Base-by-base conservation (phyloP, 2,113 vertebrate genomes). In the Macrotis lagotis region DNA sequence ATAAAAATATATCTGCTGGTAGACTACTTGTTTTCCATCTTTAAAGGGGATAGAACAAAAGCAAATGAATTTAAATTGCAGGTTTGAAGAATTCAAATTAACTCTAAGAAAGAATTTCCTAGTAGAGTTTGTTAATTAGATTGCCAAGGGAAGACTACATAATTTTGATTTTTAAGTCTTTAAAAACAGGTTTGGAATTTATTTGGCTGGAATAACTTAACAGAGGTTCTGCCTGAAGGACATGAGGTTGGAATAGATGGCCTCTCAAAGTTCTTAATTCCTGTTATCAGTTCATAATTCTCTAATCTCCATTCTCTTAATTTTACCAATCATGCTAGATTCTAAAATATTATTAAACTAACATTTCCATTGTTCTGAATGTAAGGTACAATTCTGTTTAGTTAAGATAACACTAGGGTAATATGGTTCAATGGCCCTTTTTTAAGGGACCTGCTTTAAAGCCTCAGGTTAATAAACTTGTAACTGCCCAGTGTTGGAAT, bases 111-210 rank as follows among this genome's bases (percentile, higher is more conserved):
- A 90, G 51, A 26, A 25, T 92, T 88, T 92, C 26, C 12, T 91
- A 48, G 24, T 8, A 59, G 74, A 91, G 26, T 11, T 59, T 74
- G 47, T 89, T 91, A 74, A 74, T 83, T 91, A 48, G 74, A 25
- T 4, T 0, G 90, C 24, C 31, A 25, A 53, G 44, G 28, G 53
- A 90, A n/a, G 48, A 24, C 31, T 92, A 92, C 16, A 24, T 91
- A 31, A 88, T 66, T 12, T 25, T 93, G 0, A 51, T 37, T 92
- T 59, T 66, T 49, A 91, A 89, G 92, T 52, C 25, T 93, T 96
- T 74, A 89, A 55, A 48, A 90, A 90, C 88, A 19, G 37, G 16
- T 91, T 51, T 91, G 44, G 1, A 59, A 50, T 1, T 94, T 31
- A 88, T 94, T 59, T 92, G 28, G 91, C 19, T 11, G 25, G 51